phyloP scores from a whole-genome alignment of 2,888 invertebrate species.

The Urechis unicinctus region DNA sequence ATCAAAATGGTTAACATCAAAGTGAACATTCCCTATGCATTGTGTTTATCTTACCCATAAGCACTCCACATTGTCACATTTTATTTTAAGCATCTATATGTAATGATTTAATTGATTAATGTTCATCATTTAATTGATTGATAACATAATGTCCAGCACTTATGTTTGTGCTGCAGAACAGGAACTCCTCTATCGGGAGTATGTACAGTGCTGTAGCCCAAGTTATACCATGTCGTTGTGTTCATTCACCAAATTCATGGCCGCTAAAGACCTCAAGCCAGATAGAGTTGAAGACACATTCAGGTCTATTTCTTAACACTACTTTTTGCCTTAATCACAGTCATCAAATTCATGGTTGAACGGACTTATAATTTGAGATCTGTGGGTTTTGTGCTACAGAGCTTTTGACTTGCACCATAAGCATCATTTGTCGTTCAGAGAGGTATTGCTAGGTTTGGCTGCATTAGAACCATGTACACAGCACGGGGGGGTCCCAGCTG shows the following conservation, averaged over 20 bases:
- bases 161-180: slow-evolving; percentile 21
- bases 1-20: slow-evolving; percentile 42
- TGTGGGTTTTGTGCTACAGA: slow-evolving; percentile 22
- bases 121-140: too few relatives aligned
- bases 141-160: too few relatives aligned
- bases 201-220: slow-evolving; percentile 56
- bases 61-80: too few relatives aligned
- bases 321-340: not conserved
- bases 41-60: too few relatives aligned
- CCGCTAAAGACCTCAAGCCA: slow-evolving; percentile 53
- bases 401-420: slow-evolving; percentile 43
- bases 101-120: slow-evolving; percentile 1
- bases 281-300: slow-evolving; percentile 32
- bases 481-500: slow-evolving; percentile 62
- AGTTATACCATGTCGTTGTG: slow-evolving; percentile 55
- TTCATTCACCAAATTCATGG: slow-evolving; percentile 57
- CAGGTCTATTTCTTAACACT: slow-evolving; percentile 27
- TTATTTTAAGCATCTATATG: not conserved
- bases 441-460: slow-evolving; percentile 58
- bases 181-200: slow-evolving; percentile 56
- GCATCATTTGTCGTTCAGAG: slow-evolving; percentile 35
- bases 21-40: too few relatives aligned
- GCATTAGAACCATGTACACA: slow-evolving; percentile 62
- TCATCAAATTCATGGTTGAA: not conserved
- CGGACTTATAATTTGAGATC: not conserved